phyloP scores from a whole-genome alignment of 2,888 invertebrate species.

The Diaperis boleti region DNA sequence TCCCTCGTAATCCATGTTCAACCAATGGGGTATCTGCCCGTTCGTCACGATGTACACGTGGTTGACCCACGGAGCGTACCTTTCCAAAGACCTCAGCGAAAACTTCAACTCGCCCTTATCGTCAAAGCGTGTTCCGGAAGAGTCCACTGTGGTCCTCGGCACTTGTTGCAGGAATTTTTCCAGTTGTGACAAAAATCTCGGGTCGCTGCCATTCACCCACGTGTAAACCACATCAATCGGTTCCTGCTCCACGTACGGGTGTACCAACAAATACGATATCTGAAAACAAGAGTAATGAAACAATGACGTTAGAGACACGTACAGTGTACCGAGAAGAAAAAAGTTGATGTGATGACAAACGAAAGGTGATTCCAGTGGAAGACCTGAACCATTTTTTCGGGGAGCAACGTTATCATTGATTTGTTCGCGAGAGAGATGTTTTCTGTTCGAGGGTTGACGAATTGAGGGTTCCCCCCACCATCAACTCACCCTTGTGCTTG shows the following conservation, averaged over 20 bases:
- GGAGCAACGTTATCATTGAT: background rate
- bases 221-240: constrained; percentile 87
- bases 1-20: constrained; percentile 78
- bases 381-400: constrained; percentile 12
- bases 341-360: background rate
- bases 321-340: constrained; percentile 11
- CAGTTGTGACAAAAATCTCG: constrained; percentile 69
- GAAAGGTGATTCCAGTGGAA: constrained; percentile 17
- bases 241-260: constrained; percentile 55
- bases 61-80: constrained; percentile 82
- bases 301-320: too few species aligned
- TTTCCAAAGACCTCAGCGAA: constrained; percentile 79
- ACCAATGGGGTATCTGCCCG: constrained; percentile 83
- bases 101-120: constrained; percentile 80
- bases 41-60: constrained; percentile 85
- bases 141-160: constrained; percentile 46
- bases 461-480: too few species aligned
- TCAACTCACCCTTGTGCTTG: too few species aligned
- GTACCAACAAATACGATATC: constrained; percentile 2
- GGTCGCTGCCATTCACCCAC: constrained; percentile 87
- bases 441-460: too few species aligned
- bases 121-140: constrained; percentile 71
- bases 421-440: too few species aligned
- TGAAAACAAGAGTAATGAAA: constrained; percentile 6
- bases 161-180: constrained; percentile 59